A percentile compares a stretch with the other conserved stretches of the same genome.
These are phyloP conservation scores for Nephrotoma flavescens DNA, from an alignment of 2,888 invertebrate genomes.

Conservation along the genomic window DNA sequence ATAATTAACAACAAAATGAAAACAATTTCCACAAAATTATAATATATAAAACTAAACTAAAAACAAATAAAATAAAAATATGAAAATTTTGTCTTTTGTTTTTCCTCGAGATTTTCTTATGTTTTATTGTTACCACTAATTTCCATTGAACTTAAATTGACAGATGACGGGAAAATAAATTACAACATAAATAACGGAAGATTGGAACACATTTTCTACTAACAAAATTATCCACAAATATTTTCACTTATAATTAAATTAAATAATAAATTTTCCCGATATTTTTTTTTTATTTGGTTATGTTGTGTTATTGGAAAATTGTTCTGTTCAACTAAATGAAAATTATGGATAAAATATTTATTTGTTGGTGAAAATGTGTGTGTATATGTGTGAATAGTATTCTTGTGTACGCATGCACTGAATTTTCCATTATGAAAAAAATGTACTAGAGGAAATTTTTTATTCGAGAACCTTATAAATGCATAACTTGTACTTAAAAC, in stretches of 20 bases:
- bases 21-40: neutral
- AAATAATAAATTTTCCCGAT: neutral
- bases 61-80: neutral
- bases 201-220: neutral
- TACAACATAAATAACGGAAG: neutral
- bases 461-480: neutral
- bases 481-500: neutral
- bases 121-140: neutral
- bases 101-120: neutral
- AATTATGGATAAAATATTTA: neutral
- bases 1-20: neutral
- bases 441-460: neutral
- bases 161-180: neutral
- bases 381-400: neutral
- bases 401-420: neutral
- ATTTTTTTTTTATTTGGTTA: neutral
- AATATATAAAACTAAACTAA: neutral
- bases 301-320: neutral
- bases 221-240: neutral
- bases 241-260: neutral
- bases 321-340: neutral
- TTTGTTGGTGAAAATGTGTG: neutral
- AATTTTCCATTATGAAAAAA: neutral
- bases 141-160: slow-evolving; percentile 1
- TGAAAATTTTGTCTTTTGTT: neutral